Evolutionary conservation across 2,888 invertebrate genomes (phyloP), one percentile per base, ranked within the genome.

Genomic region (Venusia cambrica): DNA sequence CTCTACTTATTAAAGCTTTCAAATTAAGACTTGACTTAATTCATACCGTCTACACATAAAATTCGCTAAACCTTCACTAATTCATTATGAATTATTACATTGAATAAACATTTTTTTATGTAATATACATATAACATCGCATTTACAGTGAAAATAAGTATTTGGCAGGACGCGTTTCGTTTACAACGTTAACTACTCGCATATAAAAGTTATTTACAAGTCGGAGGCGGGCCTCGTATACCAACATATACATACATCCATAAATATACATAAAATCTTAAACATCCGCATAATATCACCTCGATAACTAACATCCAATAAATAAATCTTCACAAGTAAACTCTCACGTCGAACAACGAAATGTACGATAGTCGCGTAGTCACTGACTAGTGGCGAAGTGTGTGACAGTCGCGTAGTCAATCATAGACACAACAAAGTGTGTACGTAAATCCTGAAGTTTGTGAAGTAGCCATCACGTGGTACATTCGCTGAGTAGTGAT

Each of bases 1-100:
- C 57, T 63, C 72, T 62, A 64, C 71, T 69, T 67, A 63, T 81
- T 81, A 83, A 81, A 80, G 81, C 81, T 81, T 73, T 78, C 74
- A 74, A 74, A 78, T 75, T 75, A 71, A 78, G 75, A 76, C 70
- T 72, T 72, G 72, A 74, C 73, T 73, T 67, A 69, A 70, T 66
- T 65, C 62, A 64, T 47, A 48, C 48, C 46, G 32, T 48, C 45
- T 48, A 44, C 63, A 65, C 60, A 57, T 60, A 65, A 47, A 61
- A 53, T 53, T 54, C 54, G 53, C 60, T 66, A 62, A 58, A 52
- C 57, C 57, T 51, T 56, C 46, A 57, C 59, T 57, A 42, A 61
- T 62, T 64, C 65, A 58, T 64, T 60, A 60, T 61, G 64, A 66
- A 64, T 66, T 48, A 58, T 44, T 32, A 38, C 35, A 41, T 39